Percentiles rank a stretch among this genome's conserved stretches.
Conservation (phyloP, 1,140 invertebrate genomes). For the Drosophila carrolli region DNA sequence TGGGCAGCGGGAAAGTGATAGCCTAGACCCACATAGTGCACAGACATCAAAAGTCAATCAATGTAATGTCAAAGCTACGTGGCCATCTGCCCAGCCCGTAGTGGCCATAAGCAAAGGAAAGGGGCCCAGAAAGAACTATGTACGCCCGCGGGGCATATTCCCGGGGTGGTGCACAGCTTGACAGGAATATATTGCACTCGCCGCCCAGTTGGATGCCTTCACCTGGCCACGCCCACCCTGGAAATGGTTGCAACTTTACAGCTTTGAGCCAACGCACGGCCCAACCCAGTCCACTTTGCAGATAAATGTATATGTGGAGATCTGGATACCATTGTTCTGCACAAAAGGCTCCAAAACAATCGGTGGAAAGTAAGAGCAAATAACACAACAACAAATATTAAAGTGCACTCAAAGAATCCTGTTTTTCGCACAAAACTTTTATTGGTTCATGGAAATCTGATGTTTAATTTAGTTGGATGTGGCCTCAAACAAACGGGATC, state of each 20-base stretch:
- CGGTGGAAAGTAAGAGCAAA: constrained; percentile 3
- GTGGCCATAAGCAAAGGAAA: constrained; percentile 4
- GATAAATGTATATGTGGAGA: constrained; percentile 3
- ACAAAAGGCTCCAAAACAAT: constrained; percentile 30
- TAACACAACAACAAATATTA: neutral
- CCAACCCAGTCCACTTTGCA: constrained; percentile 6
- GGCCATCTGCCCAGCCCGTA: constrained; percentile 33
- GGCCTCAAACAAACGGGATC: neutral
- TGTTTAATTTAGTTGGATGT: neutral
- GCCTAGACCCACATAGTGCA: constrained; percentile 26
- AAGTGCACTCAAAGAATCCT: neutral
- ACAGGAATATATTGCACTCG: constrained; percentile 52
- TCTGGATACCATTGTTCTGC: constrained; percentile 6
- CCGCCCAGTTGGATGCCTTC: constrained; percentile 24
- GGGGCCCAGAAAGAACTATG: neutral
- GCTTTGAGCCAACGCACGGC: constrained; percentile 13
- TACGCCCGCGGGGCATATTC: neutral
- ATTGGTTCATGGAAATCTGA: neutral
- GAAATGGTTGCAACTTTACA: constrained; percentile 25
- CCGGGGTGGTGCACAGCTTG: constrained; percentile 43
- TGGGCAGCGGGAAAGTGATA: constrained; percentile 18
- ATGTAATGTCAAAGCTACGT: constrained; percentile 58
- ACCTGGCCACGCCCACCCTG: constrained; percentile 35
- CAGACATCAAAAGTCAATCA: constrained; percentile 55
- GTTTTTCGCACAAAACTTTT: neutral